Evolutionary conservation across 2,888 invertebrate genomes (phyloP).

Genomic region (Stenotaenia linearis): DNA sequence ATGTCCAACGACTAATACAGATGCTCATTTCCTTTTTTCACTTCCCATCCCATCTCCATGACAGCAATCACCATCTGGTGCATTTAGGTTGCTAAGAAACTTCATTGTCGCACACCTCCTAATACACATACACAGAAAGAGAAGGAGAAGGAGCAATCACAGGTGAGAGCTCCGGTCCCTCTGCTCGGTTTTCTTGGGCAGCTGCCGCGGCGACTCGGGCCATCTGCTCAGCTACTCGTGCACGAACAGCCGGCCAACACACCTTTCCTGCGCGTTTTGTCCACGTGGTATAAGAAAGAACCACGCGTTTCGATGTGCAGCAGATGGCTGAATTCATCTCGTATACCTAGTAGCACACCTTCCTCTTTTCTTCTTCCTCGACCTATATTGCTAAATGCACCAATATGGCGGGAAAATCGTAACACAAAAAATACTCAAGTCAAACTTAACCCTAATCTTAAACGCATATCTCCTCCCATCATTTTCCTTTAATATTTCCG

Average conservation of each 20-base stretch:
- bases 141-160: constrained; percentile 7
- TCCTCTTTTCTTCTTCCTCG: constrained; percentile 17
- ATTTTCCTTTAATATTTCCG: not conserved
- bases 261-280: constrained; percentile 12
- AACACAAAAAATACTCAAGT: not conserved
- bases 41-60: constrained; percentile 2
- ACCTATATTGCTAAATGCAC: not conserved
- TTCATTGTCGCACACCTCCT: not conserved
- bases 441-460: not conserved
- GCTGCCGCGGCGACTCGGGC: not conserved
- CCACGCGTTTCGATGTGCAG: not conserved
- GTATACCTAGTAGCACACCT: constrained; percentile 18
- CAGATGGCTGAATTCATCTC: constrained; percentile 22
- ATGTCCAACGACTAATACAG: not conserved
- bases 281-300: not conserved
- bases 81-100: constrained; percentile 8
- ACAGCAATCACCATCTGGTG: constrained; percentile 5
- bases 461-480: not conserved
- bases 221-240: constrained; percentile 11
- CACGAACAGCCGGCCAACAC: constrained; percentile 20
- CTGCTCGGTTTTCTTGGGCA: constrained; percentile 16
- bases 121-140: not conserved
- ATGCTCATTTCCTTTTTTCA: not conserved
- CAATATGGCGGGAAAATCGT: not conserved
- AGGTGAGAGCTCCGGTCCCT: constrained; percentile 10